Conservation (phyloP, 2,888 invertebrate genomes). For the Plemyria rubiginata region DNA sequence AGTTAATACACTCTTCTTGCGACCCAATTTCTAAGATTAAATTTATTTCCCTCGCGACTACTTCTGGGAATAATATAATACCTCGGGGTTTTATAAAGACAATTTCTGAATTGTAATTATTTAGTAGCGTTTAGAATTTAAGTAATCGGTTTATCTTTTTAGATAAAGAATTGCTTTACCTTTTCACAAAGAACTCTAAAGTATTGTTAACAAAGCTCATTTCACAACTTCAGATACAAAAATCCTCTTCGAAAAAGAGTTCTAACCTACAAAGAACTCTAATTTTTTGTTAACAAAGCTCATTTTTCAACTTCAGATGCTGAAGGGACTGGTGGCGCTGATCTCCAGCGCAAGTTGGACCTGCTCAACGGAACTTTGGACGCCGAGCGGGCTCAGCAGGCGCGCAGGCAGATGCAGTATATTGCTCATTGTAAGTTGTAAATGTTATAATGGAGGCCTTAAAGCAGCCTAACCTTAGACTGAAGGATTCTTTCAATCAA, state of each 20-base stretch:
- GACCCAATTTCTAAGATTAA: constrained; percentile 76
- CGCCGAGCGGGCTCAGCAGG: constrained; percentile 92
- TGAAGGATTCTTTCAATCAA: no score
- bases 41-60: constrained; percentile 61
- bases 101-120: constrained; percentile 40
- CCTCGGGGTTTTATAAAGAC: constrained; percentile 44
- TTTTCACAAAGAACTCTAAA: no score
- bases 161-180: not conserved
- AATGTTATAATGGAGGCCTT: not conserved
- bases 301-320: constrained; percentile 86
- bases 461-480: no score
- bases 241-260: no score
- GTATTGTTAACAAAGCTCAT: no score
- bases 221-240: no score
- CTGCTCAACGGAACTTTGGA: constrained; percentile 95
- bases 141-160: constrained; percentile 5
- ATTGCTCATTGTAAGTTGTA: constrained; percentile 90
- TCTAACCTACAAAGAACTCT: not conserved
- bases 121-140: constrained; percentile 19
- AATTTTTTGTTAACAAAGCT: not conserved
- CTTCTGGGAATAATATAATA: constrained; percentile 53
- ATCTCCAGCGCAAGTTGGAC: constrained; percentile 95
- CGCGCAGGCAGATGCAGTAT: constrained; percentile 91
- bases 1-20: constrained; percentile 53
- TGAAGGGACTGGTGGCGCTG: constrained; percentile 92